Evolutionary conservation across 1,140 invertebrate species (phyloP).

Genomic region (Aphelinus certus): DNA sequence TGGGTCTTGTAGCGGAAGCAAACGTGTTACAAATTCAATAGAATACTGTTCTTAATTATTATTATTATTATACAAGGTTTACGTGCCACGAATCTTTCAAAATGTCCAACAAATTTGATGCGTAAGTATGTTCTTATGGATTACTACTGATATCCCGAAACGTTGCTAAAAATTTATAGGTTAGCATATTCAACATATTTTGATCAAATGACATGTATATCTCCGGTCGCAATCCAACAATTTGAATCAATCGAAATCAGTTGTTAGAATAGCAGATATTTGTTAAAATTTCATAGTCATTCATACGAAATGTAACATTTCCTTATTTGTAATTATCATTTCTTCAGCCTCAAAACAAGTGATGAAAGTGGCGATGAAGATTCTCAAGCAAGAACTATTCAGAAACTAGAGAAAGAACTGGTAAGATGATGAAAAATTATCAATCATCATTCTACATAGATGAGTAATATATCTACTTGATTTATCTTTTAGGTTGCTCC

Average conservation of each 20-base stretch:
- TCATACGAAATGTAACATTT: no score
- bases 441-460: no score
- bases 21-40: no score
- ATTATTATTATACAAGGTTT: background rate
- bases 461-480: no score
- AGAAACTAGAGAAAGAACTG: conserved; percentile 60
- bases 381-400: conserved; percentile 58
- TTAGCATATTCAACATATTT: conserved; percentile 14
- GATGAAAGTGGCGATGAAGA: conserved; percentile 72
- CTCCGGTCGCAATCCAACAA: no score
- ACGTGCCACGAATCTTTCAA: conserved; percentile 14
- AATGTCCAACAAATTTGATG: conserved; percentile 75
- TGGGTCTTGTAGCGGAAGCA: no score
- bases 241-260: no score
- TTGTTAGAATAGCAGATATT: no score
- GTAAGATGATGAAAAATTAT: conserved; percentile 47
- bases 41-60: conserved; percentile 7
- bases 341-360: conserved; percentile 68
- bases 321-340: conserved; percentile 9
- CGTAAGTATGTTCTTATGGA: conserved; percentile 64
- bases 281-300: no score
- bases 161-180: conserved; percentile 33
- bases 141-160: background rate
- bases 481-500: conserved; percentile 64
- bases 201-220: background rate